Conservation (phyloP, 1,140 invertebrate genomes). For the Parapsyche elsis region DNA sequence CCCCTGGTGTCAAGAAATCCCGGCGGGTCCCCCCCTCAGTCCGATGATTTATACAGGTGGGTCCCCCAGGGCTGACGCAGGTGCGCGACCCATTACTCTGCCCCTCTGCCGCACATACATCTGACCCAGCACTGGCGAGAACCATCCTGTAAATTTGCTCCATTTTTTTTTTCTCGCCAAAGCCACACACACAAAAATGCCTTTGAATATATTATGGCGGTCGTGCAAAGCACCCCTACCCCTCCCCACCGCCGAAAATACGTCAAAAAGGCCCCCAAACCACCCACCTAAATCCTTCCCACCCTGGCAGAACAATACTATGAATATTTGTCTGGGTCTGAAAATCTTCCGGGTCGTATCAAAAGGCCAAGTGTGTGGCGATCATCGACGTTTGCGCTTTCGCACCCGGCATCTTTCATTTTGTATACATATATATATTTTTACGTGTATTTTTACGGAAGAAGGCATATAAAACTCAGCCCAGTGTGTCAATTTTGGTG, state of each 20-base stretch:
- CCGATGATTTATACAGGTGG: constrained; percentile 53
- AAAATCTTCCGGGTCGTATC: not conserved
- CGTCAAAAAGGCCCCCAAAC: not conserved
- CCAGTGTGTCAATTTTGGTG: constrained; percentile 17
- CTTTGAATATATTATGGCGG: constrained; percentile 44
- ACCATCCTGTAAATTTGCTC: constrained; percentile 45
- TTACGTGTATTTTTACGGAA: not conserved
- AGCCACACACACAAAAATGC: constrained; percentile 35
- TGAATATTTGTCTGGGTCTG: not conserved
- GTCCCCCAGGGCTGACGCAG: constrained; percentile 19
- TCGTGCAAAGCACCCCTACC: not conserved
- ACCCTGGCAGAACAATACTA: not conserved
- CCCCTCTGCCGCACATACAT: constrained; percentile 30
- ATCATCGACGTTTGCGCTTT: not conserved
- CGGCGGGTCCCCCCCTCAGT: constrained; percentile 20
- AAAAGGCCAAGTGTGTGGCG: not conserved
- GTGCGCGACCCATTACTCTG: constrained; percentile 47
- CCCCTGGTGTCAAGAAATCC: constrained; percentile 47
- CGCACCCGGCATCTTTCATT: not conserved
- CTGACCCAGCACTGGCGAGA: constrained; percentile 31
- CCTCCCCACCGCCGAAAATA: not conserved
- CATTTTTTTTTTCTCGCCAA: constrained; percentile 40
- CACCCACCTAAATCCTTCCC: not conserved
- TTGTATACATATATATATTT: not conserved
- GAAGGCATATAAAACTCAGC: too few relatives aligned